phyloP scores from a whole-genome alignment of 2,113 vertebrate genomes.

The Puntigrus tetrazona region DNA sequence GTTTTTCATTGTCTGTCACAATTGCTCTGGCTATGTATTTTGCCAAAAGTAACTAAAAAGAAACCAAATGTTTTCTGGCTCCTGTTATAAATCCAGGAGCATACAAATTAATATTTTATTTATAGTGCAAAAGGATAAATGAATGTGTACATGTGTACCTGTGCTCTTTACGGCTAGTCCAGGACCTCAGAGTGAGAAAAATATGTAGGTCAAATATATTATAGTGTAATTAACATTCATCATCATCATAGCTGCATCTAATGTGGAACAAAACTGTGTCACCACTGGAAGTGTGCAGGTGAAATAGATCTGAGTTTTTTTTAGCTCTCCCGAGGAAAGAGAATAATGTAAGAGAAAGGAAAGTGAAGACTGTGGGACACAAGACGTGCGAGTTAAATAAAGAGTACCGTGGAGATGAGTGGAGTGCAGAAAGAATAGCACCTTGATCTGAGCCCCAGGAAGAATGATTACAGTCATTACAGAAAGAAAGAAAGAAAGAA shows the following conservation, averaged over 20 bases:
- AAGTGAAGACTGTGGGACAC: not conserved
- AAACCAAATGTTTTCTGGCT: not conserved
- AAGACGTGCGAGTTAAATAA: constrained; percentile 6
- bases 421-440: constrained; percentile 42
- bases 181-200: constrained; percentile 25
- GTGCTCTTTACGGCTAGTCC: not conserved
- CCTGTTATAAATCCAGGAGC: not conserved
- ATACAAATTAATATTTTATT: not conserved
- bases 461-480: constrained; percentile 4
- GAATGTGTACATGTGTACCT: not conserved
- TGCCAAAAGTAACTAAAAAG: constrained; percentile 2
- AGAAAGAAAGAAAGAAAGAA: not conserved
- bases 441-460: constrained; percentile 20
- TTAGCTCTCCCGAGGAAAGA: not conserved
- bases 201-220: constrained; percentile 48
- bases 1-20: not conserved
- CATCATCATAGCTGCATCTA: constrained; percentile 38
- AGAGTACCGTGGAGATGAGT: constrained; percentile 24
- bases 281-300: constrained; percentile 7
- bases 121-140: not conserved
- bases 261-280: constrained; percentile 12
- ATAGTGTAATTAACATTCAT: constrained; percentile 39
- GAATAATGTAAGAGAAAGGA: not conserved
- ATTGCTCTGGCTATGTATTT: constrained; percentile 4
- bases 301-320: constrained; percentile 20